Evolutionary conservation across 2,113 vertebrate species (phyloP).

Genomic region (Leuciscus idus): DNA sequence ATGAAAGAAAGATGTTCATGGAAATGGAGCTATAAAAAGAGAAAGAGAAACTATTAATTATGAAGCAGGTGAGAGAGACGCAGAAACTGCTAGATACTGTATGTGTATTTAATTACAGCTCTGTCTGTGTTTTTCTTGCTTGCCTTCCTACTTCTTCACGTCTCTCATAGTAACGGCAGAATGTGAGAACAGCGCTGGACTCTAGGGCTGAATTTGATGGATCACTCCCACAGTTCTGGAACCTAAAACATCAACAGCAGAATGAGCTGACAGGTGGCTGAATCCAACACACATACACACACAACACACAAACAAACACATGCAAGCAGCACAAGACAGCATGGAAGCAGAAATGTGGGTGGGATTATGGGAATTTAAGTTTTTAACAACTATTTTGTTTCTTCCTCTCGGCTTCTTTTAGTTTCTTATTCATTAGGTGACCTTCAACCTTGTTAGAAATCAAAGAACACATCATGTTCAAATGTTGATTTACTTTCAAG

Average conservation of each 20-base stretch:
- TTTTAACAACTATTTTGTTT: constrained; percentile 17
- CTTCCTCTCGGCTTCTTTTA: not conserved
- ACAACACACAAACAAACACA: constrained; percentile 28
- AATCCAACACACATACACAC: constrained; percentile 28
- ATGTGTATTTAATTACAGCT: constrained; percentile 16
- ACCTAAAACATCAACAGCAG: constrained; percentile 51
- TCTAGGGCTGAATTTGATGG: constrained; percentile 25
- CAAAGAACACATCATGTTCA: not conserved
- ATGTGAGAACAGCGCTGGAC: constrained; percentile 33
- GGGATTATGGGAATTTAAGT: constrained; percentile 29
- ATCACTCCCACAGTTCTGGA: constrained; percentile 45
- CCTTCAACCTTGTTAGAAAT: not conserved
- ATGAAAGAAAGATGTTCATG: not conserved
- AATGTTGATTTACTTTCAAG: not conserved
- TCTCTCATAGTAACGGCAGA: constrained; percentile 34
- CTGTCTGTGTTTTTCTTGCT: not conserved
- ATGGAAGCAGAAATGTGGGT: constrained; percentile 45
- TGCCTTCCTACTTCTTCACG: not conserved
- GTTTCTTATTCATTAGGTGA: not conserved
- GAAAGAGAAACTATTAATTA: constrained; percentile 8
- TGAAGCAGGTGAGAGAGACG: constrained; percentile 3
- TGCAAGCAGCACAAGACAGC: constrained; percentile 28
- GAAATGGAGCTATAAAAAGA: constrained; percentile 15
- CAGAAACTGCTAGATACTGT: not conserved
- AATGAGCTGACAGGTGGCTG: constrained; percentile 45